A percentile compares a stretch with the other conserved stretches of the same genome.
phyloP scores from a whole-genome alignment of 1,140 invertebrate species.

The Popillia japonica region DNA sequence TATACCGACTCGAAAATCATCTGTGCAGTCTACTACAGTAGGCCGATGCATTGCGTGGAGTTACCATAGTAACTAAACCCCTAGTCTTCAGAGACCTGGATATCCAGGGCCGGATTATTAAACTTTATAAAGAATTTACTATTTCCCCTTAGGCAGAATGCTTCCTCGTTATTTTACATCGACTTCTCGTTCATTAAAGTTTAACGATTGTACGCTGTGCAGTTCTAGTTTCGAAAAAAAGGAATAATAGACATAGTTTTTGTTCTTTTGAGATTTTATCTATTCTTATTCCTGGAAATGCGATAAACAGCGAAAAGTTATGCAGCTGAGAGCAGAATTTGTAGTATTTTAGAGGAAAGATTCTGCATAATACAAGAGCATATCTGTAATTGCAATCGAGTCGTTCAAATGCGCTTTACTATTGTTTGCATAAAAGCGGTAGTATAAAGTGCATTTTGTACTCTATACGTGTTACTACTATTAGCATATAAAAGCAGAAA shows the following conservation, averaged over 20 bases:
- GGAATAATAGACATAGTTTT: not conserved
- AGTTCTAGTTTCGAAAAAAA: not conserved
- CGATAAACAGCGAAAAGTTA: too few species aligned
- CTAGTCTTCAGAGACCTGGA: constrained; percentile 37
- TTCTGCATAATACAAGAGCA: too few species aligned
- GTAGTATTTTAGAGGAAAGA: too few species aligned
- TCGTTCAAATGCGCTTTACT: too few species aligned
- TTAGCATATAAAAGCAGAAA: too few species aligned
- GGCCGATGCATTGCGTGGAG: constrained; percentile 37
- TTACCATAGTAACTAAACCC: constrained; percentile 38
- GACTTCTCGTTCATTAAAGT: constrained; percentile 22
- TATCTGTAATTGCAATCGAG: too few species aligned
- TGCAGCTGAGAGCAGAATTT: too few species aligned
- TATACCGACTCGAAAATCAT: constrained; percentile 36
- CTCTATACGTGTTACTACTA: too few species aligned
- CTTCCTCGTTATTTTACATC: constrained; percentile 14
- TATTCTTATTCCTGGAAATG: too few species aligned
- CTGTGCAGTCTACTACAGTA: constrained; percentile 38
- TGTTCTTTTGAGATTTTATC: too few species aligned
- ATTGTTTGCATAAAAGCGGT: too few species aligned
- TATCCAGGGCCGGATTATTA: constrained; percentile 40
- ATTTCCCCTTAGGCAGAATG: constrained; percentile 18
- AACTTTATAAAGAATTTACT: constrained; percentile 38
- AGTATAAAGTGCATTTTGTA: too few species aligned
- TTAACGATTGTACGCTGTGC: not conserved